Evolutionary conservation across 2,888 invertebrate genomes (phyloP), one percentile per base, ranked within the genome.

Genomic region (Cecidostiba fungosa): DNA sequence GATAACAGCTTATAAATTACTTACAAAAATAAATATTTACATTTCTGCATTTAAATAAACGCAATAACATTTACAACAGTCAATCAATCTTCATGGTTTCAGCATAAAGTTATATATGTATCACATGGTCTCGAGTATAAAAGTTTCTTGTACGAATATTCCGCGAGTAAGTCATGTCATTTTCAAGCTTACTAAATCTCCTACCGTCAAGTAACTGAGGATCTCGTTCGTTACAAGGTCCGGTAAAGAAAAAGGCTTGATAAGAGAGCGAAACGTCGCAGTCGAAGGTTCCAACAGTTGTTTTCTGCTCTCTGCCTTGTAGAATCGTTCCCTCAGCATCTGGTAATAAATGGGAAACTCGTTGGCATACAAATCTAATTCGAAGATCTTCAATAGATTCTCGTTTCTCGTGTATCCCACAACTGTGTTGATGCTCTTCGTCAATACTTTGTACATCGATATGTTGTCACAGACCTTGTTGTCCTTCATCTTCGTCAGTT

Each of bases 341-440:
- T 23, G 32, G 36, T 85, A 82, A 43, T 82, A 85, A 26, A 85
- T 85, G 1, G 85, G 85, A 69, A 79, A 85, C 10, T 77, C n/a
- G 5, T n/a, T 19, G 1, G 50, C 54, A 39, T 36, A 76, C 19
- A 77, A 14, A 54, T 78, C 50, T 5, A 54, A 69, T 16, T 79
- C 32, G 26, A 85, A 70, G 4, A 82, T 54, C 26, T 19, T 32
- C 14, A 32, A 23, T n/a, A 86, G 29, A 62, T 83, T 72, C 16
- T 80, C 70, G 43, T 86, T 86, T 36, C 79, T 83, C 4, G 85
- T 6, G 10, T 86, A 86, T 3, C 74, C 70, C 39, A 85, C 69
- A 12, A 82, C 5, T 32, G 39, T 14, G 19, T 79, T n/a, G 8
- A 70, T 76, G 26, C 50, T 69, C 36, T 47, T 70, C 10, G 85